These are phyloP conservation scores for Etheostoma perlongum DNA, from an alignment of 2,797 vertebrate genomes.

Conservation along the genomic window DNA sequence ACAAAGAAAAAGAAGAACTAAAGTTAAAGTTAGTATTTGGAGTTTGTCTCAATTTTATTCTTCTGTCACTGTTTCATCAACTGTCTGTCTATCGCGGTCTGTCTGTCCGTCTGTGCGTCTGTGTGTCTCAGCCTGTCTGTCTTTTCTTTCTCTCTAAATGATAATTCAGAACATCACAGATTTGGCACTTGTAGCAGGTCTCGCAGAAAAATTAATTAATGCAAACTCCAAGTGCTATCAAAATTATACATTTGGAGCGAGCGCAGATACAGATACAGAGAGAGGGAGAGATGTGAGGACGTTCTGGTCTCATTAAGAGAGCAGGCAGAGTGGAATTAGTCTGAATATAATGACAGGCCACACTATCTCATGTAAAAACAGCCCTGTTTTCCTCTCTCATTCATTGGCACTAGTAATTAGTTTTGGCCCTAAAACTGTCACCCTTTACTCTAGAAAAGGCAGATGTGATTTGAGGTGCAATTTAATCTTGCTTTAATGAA, in stretches of 20 bases:
- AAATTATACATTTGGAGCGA: conserved; percentile 97
- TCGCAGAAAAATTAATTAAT: conserved; percentile 97
- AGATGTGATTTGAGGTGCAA: conserved; percentile 99
- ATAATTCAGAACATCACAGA: conserved; percentile 92
- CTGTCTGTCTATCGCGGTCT: conserved; percentile 7
- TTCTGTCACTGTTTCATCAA: conserved; percentile 13
- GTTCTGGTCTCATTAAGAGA: conserved; percentile 99
- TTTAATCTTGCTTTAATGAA: conserved; percentile 99
- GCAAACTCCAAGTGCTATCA: conserved; percentile 97
- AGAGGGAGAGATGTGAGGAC: conserved; percentile 92
- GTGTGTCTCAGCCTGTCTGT: conserved; percentile 23
- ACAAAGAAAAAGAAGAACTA: conserved; percentile 1
- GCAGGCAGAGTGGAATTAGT: conserved; percentile 99
- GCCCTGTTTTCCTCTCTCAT: conserved; percentile 99
- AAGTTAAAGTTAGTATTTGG: conserved; percentile 39
- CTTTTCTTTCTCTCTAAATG: conserved; percentile 74
- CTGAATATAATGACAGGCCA: conserved; percentile 99
- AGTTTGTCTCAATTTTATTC: conserved; percentile 40
- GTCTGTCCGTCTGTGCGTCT: background rate
- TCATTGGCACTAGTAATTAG: conserved; percentile 99
- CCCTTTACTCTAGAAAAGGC: conserved; percentile 99
- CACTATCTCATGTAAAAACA: conserved; percentile 99
- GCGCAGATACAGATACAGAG: conserved; percentile 84
- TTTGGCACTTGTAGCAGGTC: conserved; percentile 97
- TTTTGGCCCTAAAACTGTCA: conserved; percentile 99